A percentile compares a stretch with the other conserved stretches of the same genome.
These are phyloP conservation scores for Coccyzus lansbergi DNA, from an alignment of 2,797 vertebrate species.

Conservation along the genomic window DNA sequence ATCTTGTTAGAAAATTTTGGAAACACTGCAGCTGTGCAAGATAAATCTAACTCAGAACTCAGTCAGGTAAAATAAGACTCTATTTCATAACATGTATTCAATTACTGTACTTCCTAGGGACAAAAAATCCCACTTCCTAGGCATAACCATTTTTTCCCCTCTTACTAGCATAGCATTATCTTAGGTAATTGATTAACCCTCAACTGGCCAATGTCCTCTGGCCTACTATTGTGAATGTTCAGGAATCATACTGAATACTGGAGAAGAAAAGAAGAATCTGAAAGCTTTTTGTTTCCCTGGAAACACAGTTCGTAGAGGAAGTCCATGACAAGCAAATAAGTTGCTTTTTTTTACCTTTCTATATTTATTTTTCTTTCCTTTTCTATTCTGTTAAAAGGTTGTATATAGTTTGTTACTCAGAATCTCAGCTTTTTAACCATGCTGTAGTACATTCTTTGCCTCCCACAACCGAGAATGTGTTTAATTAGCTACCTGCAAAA, in stretches of 20 bases:
- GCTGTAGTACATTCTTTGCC: background rate
- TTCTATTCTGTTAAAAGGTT: background rate
- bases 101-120: background rate
- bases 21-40: background rate
- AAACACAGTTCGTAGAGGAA: background rate
- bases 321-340: background rate
- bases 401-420: background rate
- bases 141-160: background rate
- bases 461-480: background rate
- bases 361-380: background rate
- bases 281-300: background rate
- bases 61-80: background rate
- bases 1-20: background rate
- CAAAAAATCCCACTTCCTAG: background rate
- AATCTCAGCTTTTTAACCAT: background rate
- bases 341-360: background rate
- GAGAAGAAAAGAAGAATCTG: background rate
- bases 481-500: background rate
- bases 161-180: background rate
- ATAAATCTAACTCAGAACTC: background rate
- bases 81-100: background rate
- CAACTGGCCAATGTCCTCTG: background rate
- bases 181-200: background rate
- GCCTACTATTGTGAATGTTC: background rate
- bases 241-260: background rate